A percentile compares a stretch with the other conserved stretches of the same genome.
These are phyloP conservation scores for Trypoxylus dichotomus DNA, from an alignment of 1,140 invertebrate genomes.

Conservation along the genomic window DNA sequence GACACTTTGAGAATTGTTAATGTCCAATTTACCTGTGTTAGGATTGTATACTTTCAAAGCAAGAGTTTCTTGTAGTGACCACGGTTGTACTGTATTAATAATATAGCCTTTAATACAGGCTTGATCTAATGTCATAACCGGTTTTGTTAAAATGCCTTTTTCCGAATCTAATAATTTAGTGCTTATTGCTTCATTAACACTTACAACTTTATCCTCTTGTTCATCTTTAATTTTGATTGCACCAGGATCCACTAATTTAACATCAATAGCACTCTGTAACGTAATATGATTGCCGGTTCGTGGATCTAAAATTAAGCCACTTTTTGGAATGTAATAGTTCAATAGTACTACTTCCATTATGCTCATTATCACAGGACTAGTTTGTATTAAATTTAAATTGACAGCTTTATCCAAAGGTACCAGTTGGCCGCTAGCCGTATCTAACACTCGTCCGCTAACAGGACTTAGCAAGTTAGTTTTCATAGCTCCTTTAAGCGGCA, in stretches of 20 bases:
- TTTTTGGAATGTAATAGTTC: constrained; percentile 76
- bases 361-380: constrained; percentile 68
- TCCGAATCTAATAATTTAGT: constrained; percentile 71
- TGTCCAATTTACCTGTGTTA: constrained; percentile 72
- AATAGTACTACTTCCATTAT: constrained; percentile 75
- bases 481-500: constrained; percentile 71
- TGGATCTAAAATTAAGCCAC: constrained; percentile 80
- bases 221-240: constrained; percentile 75
- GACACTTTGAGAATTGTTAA: constrained; percentile 67
- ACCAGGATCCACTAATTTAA: constrained; percentile 71
- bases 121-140: constrained; percentile 72
- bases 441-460: constrained; percentile 66
- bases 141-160: constrained; percentile 68
- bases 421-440: constrained; percentile 67
- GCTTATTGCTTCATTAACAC: constrained; percentile 70
- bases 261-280: constrained; percentile 70
- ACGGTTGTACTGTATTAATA: constrained; percentile 73
- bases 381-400: constrained; percentile 68
- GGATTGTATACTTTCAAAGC: constrained; percentile 80
- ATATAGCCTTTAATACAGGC: constrained; percentile 79
- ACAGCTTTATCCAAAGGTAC: constrained; percentile 72
- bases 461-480: constrained; percentile 69
- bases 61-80: constrained; percentile 83
- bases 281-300: constrained; percentile 73
- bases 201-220: constrained; percentile 65